These are phyloP conservation scores for Artemia sinica DNA, from an alignment of 2,888 invertebrate species.

Conservation along the genomic window DNA sequence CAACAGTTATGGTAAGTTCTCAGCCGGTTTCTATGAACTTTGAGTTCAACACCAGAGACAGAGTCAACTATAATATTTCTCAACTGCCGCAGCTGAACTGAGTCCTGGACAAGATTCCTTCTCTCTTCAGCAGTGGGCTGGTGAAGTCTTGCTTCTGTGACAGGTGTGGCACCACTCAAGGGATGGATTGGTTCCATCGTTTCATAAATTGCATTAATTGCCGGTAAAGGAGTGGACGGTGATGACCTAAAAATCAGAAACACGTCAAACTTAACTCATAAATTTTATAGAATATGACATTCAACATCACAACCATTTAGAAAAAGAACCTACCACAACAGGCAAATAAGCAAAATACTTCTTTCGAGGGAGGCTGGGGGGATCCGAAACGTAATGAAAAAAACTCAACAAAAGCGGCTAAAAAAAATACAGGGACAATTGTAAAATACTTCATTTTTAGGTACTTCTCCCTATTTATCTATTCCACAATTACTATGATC, in stretches of 20 bases:
- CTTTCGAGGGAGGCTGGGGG: too few species aligned
- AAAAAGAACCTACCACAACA: too few species aligned
- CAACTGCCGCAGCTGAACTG: slow-evolving; percentile 42
- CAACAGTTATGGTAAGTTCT: slow-evolving; percentile 56
- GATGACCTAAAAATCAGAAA: slow-evolving; percentile 35
- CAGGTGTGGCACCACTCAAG: slow-evolving; percentile 3
- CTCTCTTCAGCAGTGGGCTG: slow-evolving; percentile 38
- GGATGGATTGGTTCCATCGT: slow-evolving; percentile 11
- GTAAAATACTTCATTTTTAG: too few species aligned
- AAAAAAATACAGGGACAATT: too few species aligned
- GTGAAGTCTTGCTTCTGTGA: slow-evolving; percentile 25
- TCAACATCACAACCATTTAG: too few species aligned
- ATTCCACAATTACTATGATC: too few species aligned
- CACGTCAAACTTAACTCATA: too few species aligned
- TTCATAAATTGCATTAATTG: slow-evolving; percentile 25
- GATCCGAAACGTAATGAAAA: too few species aligned
- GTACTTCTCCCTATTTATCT: too few species aligned
- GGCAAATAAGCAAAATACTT: too few species aligned
- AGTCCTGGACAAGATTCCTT: slow-evolving; percentile 39
- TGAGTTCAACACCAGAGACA: slow-evolving; percentile 40
- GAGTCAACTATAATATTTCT: slow-evolving; percentile 43
- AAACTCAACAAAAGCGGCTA: too few species aligned
- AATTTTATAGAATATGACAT: too few species aligned
- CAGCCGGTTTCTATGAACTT: slow-evolving; percentile 48
- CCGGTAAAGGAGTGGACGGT: slow-evolving; percentile 33